phyloP scores from a whole-genome alignment of 2,113 vertebrate genomes.

The Pholis gunnellus region DNA sequence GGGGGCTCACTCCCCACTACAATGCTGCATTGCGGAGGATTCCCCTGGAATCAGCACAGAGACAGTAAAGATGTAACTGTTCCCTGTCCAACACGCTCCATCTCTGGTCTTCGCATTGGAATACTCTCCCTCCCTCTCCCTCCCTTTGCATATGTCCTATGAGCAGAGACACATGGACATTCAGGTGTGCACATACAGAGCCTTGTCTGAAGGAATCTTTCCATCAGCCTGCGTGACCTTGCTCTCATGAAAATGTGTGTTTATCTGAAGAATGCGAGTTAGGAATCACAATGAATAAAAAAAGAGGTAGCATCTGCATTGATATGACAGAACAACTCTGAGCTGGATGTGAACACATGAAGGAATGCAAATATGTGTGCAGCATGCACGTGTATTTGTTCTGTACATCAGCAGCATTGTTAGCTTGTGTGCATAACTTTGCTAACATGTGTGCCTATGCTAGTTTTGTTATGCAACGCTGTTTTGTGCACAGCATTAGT shows the following conservation, averaged over 20 bases:
- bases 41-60: conserved; percentile 59
- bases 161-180: background rate
- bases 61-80: conserved; percentile 56
- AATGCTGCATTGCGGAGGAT: conserved; percentile 75
- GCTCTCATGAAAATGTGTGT: background rate
- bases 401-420: conserved; percentile 6
- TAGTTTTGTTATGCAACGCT: conserved; percentile 11
- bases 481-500: conserved; percentile 40
- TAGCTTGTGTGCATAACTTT: conserved; percentile 26
- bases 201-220: conserved; percentile 10
- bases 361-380: background rate
- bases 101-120: conserved; percentile 2
- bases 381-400: background rate
- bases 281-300: conserved; percentile 25
- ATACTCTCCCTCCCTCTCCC: background rate
- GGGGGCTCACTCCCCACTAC: conserved; percentile 42
- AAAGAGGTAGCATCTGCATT: background rate
- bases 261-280: background rate
- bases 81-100: conserved; percentile 20
- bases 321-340: background rate
- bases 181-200: background rate
- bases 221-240: conserved; percentile 5
- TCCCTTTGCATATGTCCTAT: background rate
- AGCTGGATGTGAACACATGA: background rate
- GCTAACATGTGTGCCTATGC: conserved; percentile 6